Conservation (phyloP, 1,140 invertebrate species). For the Amyelois transitella region DNA sequence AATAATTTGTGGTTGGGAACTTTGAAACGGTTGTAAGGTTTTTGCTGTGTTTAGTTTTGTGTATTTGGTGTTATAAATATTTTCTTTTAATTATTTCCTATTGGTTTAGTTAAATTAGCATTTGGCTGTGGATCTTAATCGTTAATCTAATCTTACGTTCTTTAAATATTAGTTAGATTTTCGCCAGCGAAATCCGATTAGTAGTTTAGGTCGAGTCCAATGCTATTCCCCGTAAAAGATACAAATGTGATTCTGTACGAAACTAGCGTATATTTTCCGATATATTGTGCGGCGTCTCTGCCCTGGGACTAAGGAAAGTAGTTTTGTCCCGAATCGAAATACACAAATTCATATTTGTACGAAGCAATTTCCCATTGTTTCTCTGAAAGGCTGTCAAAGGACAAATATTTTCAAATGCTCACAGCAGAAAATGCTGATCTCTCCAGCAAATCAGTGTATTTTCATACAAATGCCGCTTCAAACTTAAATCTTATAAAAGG, state of each 20-base stretch:
- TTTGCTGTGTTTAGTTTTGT: too few species aligned
- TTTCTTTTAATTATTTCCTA: too few species aligned
- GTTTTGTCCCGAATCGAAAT: not conserved
- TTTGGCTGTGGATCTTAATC: too few species aligned
- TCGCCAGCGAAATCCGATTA: too few species aligned
- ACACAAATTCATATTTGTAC: not conserved
- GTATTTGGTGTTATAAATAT: too few species aligned
- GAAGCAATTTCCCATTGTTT: not conserved
- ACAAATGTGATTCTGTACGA: not conserved
- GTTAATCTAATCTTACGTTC: too few species aligned
- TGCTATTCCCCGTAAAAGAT: too few species aligned
- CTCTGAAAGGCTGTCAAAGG: not conserved
- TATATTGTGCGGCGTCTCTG: not conserved
- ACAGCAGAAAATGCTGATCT: slow-evolving; percentile 2
- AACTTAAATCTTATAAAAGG: not conserved
- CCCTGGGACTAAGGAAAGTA: not conserved
- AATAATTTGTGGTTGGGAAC: too few species aligned
- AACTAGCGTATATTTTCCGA: not conserved
- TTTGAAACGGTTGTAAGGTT: too few species aligned
- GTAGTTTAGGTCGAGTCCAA: too few species aligned
- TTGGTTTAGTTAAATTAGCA: too few species aligned
- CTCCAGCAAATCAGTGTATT: not conserved
- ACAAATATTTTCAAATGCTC: slow-evolving; percentile 1
- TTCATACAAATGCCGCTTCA: not conserved
- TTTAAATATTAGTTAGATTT: too few species aligned